phyloP scores from a whole-genome alignment of 2,888 invertebrate genomes.

The Cerceris ruficornis region DNA sequence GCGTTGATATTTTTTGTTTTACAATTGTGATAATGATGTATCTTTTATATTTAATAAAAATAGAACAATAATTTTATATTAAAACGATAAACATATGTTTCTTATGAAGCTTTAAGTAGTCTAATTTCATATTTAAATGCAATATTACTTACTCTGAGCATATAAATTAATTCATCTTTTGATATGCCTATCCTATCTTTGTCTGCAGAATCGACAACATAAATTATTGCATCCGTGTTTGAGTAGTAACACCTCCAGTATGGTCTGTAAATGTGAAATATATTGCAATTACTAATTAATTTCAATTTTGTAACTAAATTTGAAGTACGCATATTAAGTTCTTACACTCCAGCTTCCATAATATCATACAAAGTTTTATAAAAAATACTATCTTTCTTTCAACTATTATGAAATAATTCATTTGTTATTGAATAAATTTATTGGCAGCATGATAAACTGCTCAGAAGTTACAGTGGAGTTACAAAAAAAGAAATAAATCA shows the following conservation, averaged over 20 bases:
- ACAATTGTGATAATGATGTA: background rate
- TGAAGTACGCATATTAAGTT: background rate
- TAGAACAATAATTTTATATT: background rate
- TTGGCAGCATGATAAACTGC: background rate
- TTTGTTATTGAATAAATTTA: background rate
- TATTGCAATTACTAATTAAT: background rate
- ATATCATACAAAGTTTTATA: too few relatives aligned
- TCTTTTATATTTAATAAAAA: background rate
- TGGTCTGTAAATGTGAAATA: slow-evolving; percentile 86
- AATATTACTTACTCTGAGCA: slow-evolving; percentile 92
- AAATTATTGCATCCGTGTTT: slow-evolving; percentile 99
- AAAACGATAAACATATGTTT: background rate
- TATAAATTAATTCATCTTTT: slow-evolving; percentile 98
- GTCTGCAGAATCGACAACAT: slow-evolving; percentile 99
- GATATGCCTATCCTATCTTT: slow-evolving; percentile 99
- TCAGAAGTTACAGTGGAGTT: too few relatives aligned
- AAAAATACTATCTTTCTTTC: too few relatives aligned
- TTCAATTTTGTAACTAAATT: background rate
- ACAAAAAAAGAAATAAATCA: background rate
- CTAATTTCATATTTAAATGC: background rate
- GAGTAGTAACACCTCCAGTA: slow-evolving; percentile 99
- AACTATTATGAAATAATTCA: background rate
- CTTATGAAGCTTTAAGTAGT: background rate
- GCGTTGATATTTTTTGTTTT: slow-evolving; percentile 17
- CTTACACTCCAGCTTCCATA: too few relatives aligned